Conservation (phyloP, 1,140 invertebrate species). For the Drosophila guanche region DNA sequence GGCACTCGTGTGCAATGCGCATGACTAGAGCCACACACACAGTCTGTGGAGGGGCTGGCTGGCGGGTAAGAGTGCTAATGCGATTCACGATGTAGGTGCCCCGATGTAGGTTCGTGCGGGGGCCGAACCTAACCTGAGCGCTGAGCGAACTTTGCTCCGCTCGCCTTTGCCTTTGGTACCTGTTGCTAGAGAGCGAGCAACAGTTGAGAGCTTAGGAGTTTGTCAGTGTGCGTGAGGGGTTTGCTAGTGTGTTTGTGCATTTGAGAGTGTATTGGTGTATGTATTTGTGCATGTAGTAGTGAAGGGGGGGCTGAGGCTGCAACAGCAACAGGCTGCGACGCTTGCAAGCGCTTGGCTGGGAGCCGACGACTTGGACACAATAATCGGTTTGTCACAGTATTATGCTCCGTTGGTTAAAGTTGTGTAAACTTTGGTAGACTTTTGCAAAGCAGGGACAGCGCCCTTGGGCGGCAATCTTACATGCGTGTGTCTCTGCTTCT, state of each 20-base stretch:
- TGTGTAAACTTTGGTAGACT: slow-evolving; percentile 27
- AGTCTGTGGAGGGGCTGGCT: not conserved
- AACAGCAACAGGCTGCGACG: slow-evolving; percentile 65
- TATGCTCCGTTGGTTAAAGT: slow-evolving; percentile 38
- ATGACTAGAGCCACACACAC: not conserved
- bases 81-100: not conserved
- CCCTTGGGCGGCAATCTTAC: slow-evolving; percentile 8
- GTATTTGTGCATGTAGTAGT: slow-evolving; percentile 2
- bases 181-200: slow-evolving; percentile 82
- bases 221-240: slow-evolving; percentile 11
- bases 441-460: slow-evolving; percentile 6
- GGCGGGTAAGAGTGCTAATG: not conserved
- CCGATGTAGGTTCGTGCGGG: too few relatives aligned
- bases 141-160: not conserved
- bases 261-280: slow-evolving; percentile 15
- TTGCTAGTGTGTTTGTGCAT: slow-evolving; percentile 28
- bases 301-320: slow-evolving; percentile 46
- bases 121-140: too few relatives aligned
- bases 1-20: not conserved
- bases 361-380: slow-evolving; percentile 25
- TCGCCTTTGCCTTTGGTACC: slow-evolving; percentile 42
- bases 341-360: not conserved
- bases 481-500: not conserved
- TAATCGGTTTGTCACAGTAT: slow-evolving; percentile 48
- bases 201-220: slow-evolving; percentile 64